phyloP scores from a whole-genome alignment of 2,888 invertebrate species.

The Lochmaea capreae region DNA sequence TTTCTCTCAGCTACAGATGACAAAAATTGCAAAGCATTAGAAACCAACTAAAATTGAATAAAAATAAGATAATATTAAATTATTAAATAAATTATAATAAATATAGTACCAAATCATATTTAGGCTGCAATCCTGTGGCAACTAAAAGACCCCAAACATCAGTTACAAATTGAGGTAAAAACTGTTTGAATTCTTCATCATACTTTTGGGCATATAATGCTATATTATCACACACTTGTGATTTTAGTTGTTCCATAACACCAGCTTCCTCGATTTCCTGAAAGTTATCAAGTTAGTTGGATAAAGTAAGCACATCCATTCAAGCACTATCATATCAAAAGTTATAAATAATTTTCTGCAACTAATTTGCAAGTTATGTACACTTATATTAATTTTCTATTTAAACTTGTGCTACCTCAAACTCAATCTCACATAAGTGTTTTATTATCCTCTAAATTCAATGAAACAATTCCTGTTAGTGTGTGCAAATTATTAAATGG shows the following conservation, averaged over 20 bases:
- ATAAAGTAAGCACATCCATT: not conserved
- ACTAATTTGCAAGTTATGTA: no score
- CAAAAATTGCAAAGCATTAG: conserved; percentile 94
- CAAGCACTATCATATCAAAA: no score
- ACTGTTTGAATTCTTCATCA: conserved; percentile 95
- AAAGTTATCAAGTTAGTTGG: conserved; percentile 34
- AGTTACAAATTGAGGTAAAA: conserved; percentile 92
- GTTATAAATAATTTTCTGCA: no score
- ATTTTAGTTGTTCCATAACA: conserved; percentile 89
- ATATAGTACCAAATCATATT: conserved; percentile 84
- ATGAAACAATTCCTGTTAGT: no score
- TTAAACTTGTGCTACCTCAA: no score
- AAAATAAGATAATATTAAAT: conserved; percentile 10
- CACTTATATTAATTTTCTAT: no score
- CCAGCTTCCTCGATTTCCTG: conserved; percentile 89
- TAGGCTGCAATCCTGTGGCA: conserved; percentile 84
- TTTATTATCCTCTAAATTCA: no score
- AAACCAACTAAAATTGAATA: conserved; percentile 79
- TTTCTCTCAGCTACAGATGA: conserved; percentile 93
- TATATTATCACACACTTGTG: conserved; percentile 96
- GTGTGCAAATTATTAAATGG: no score
- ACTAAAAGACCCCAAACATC: conserved; percentile 93
- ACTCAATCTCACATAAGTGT: no score
- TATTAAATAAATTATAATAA: conserved; percentile 8
- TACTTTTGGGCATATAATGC: conserved; percentile 97